Conservation (phyloP, 2,797 vertebrate genomes). For the Labeo calbasu region DNA sequence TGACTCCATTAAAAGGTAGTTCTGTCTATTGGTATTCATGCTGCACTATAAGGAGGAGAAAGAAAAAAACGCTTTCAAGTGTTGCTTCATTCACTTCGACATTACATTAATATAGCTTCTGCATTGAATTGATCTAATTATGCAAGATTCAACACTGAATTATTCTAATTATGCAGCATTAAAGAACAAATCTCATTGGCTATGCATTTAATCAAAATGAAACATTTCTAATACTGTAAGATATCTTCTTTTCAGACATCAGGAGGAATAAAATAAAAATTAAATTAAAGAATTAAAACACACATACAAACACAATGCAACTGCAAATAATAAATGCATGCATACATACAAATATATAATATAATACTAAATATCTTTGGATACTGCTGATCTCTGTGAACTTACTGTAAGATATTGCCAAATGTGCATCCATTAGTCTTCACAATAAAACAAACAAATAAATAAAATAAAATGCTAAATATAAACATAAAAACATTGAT, state of each 20-base stretch:
- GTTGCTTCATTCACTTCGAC: not conserved
- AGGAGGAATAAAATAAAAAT: not conserved
- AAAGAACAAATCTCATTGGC: not conserved
- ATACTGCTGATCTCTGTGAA: not conserved
- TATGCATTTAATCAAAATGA: not conserved
- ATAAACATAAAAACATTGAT: too few species aligned
- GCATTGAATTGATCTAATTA: constrained; percentile 9
- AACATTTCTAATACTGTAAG: not conserved
- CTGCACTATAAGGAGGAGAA: not conserved
- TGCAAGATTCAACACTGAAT: not conserved
- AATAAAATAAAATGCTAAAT: too few species aligned
- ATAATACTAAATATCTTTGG: not conserved
- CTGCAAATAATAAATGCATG: not conserved
- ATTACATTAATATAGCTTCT: constrained; percentile 6
- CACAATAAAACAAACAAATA: too few species aligned
- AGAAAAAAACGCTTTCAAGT: not conserved
- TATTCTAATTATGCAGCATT: not conserved
- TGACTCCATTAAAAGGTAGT: constrained; percentile 9
- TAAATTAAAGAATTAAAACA: too few species aligned
- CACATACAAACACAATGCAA: not conserved
- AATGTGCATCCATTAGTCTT: too few species aligned
- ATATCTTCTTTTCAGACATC: not conserved
- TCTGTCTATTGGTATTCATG: not conserved
- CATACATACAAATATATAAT: not conserved
- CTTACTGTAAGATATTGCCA: not conserved